Base-by-base conservation (phyloP, 2,888 invertebrate genomes). In the Cerastis leucographa region DNA sequence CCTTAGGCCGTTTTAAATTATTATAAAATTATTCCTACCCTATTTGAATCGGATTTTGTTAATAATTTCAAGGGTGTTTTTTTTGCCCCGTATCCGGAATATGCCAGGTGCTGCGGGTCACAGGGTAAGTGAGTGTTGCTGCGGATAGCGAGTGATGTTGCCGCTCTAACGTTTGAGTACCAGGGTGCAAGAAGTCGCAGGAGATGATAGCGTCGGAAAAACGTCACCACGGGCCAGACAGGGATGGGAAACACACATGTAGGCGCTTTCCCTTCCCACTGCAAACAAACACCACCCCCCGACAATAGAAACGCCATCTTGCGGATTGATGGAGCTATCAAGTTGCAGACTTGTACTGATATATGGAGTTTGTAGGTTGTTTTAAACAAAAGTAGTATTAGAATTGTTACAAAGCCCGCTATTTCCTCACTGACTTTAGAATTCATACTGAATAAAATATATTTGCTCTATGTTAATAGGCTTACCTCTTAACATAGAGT, bases 241-340 rank as follows among this genome's bases (percentile, higher is more conserved):
- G 40, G n/a, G 49, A 42, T 42, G 19, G 56, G 19, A 42, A 56
- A 8, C 29, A n/a, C 12, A 56, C 5, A 19, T 9, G 42, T 25
- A 29, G 12, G 7, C 12, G 35, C 17, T 70, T 78, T 70, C 49
- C 61, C 14, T 70, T 78, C 65, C 56, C 61, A 17, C 35, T 22
- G 35, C 2, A 25, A 42, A 9, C 8, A 49, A n/a, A n/a, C 17
- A 14, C 17, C 25, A 67, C 42, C 12, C 22, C 54, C 8, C 19
- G 9, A 40, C 9, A 19, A 22, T 61, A 42, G 67, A 42, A n/a
- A 51, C 56, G n/a, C 59, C 59, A 66, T 59, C 71, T 62, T 44
- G 29, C 40, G 11, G 7, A 14, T n/a, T 11, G n/a, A 19, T 46
- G 19, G n/a, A 54, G 14, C 19, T 35, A 44, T 49, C 1, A 44